These are phyloP conservation scores for Mycetomoellerius zeteki DNA, from an alignment of 1,140 invertebrate genomes.

Conservation along the genomic window DNA sequence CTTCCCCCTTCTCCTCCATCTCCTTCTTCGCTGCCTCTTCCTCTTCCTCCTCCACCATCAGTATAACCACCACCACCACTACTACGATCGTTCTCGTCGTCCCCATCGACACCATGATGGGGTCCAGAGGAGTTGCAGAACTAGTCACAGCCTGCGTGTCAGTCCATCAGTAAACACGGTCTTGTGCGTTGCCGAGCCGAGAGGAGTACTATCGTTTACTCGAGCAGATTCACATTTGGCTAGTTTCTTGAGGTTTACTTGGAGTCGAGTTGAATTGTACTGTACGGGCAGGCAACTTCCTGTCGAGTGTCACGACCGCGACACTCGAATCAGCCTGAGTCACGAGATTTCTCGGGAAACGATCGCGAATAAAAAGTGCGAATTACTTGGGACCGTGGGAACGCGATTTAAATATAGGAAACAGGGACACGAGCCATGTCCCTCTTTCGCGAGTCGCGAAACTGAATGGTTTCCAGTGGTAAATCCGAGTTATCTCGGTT, in stretches of 20 bases:
- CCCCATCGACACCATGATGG: slow-evolving; percentile 54
- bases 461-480: slow-evolving; percentile 41
- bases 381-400: not conserved
- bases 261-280: not conserved
- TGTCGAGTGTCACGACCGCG: slow-evolving; percentile 49
- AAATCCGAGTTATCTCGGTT: not conserved
- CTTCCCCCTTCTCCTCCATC: slow-evolving; percentile 21
- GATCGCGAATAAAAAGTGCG: slow-evolving; percentile 1
- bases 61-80: slow-evolving; percentile 38
- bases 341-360: not conserved
- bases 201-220: not conserved
- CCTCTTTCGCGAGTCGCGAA: not conserved
- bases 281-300: not conserved
- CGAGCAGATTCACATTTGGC: not conserved
- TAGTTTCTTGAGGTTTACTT: not conserved
- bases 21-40: slow-evolving; percentile 14
- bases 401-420: not conserved
- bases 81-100: slow-evolving; percentile 10
- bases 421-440: not conserved
- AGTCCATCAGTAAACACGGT: slow-evolving; percentile 70
- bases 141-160: slow-evolving; percentile 55
- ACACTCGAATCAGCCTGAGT: not conserved
- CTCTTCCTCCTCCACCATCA: slow-evolving; percentile 28
- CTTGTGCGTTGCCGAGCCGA: slow-evolving; percentile 44
- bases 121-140: slow-evolving; percentile 69